Percentiles rank a stretch among this genome's conserved stretches.
These are phyloP conservation scores for Trinectes maculatus DNA, from an alignment of 2,113 vertebrate genomes.

Conservation along the genomic window DNA sequence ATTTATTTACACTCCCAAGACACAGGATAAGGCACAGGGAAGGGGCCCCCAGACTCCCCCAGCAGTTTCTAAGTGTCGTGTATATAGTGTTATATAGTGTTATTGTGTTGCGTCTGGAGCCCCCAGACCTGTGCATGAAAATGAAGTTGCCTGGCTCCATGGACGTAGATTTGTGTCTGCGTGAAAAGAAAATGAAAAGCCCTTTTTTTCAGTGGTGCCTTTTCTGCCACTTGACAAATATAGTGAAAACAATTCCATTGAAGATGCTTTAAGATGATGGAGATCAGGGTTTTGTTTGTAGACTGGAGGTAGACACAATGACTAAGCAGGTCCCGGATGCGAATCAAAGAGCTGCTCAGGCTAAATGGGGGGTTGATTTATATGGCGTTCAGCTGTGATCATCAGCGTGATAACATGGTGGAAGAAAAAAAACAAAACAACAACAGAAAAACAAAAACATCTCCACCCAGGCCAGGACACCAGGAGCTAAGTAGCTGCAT, in stretches of 20 bases:
- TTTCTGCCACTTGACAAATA: background rate
- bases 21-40: constrained; percentile 51
- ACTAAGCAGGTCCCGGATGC: background rate
- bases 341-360: background rate
- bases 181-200: constrained; percentile 1
- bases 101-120: constrained; percentile 1
- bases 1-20: constrained; percentile 64
- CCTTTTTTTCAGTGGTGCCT: background rate
- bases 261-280: background rate
- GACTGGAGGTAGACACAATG: background rate
- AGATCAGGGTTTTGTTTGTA: background rate
- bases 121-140: constrained; percentile 34
- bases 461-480: constrained; percentile 57
- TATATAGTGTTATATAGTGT: constrained; percentile 1
- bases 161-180: background rate
- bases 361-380: constrained; percentile 16
- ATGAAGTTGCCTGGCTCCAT: constrained; percentile 33
- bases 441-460: constrained; percentile 55
- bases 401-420: constrained; percentile 11
- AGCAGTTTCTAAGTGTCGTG: constrained; percentile 59
- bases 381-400: constrained; percentile 1
- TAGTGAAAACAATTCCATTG: background rate
- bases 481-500: constrained; percentile 57
- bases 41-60: constrained; percentile 50
- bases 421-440: background rate